Evolutionary conservation across 1,140 invertebrate genomes (phyloP), one percentile per base, ranked within the genome.

Genomic region (Trachymyrmex septentrionalis): DNA sequence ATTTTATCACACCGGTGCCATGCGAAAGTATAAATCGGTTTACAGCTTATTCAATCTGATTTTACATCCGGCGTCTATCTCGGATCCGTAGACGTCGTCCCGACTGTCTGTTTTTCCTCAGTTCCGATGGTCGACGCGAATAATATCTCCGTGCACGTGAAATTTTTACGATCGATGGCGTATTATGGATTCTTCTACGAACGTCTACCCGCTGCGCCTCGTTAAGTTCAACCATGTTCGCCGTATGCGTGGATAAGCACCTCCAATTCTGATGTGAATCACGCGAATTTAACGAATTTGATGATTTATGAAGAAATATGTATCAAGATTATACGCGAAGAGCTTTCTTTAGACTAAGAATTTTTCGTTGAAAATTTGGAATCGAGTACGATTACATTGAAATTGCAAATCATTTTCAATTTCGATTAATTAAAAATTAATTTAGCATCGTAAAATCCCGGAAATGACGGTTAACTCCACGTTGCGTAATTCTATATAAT

Each of bases 21-120:
- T n/a, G 67, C 67, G 19, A 73, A 73, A 48, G 53, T 63, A 73
- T 61, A 82, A 82, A 82, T 82, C 80, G 80, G 53, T 78, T 78
- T 78, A 48, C 55, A 61, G 55, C 67, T 73, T 61, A 63, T 84
- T 75, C 73, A 73, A 73, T 84, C 55, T 73, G 12, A 14, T 50
- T 61, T 75, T 82, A 27, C 27, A 71, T 71, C 30, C 50, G 59
- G 19, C 59, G 48, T 44, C 30, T 80, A 53, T 67, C 14, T 38
- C 34, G 38, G 10, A 48, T 7, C 3, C 53, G 19, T 9, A 44
- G 19, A 34, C 27, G 53, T 57, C 44, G 44, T 53, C 34, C 27
- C 61, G 27, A n/a, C 55, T 44, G n/a, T 69, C 55, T 16, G n/a
- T 24, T n/a, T 57, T 2, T 2, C 12, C 16, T 38, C 48, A 27